A percentile compares a stretch with the other conserved stretches of the same genome.
These are phyloP conservation scores for Capromys pilorides DNA, from an alignment of 2,797 vertebrate species.

Conservation along the genomic window DNA sequence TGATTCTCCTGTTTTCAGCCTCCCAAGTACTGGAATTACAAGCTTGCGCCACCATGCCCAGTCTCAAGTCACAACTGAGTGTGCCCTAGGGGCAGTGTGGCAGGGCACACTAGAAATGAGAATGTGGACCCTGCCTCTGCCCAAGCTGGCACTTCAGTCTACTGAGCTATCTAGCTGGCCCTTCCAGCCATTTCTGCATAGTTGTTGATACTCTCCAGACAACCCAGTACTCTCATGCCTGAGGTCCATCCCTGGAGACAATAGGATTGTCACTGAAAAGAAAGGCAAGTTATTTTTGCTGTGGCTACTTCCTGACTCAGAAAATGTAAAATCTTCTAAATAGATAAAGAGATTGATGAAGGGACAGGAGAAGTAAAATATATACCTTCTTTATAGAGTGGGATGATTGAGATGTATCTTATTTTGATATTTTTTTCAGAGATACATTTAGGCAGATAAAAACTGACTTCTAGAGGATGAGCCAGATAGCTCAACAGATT, in stretches of 20 bases:
- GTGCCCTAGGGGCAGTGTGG: no score
- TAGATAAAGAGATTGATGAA: constrained; percentile 50
- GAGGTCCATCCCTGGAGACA: constrained; percentile 51
- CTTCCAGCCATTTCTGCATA: constrained; percentile 47
- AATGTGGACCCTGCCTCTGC: no score
- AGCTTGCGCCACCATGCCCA: no score
- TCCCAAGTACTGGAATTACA: no score
- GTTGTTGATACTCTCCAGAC: constrained; percentile 18
- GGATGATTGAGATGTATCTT: neutral
- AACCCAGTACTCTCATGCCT: neutral
- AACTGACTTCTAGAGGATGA: constrained; percentile 8
- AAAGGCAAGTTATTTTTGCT: constrained; percentile 60
- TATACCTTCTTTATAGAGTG: neutral
- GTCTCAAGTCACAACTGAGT: no score
- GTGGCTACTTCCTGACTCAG: constrained; percentile 50
- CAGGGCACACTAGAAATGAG: no score
- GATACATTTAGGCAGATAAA: constrained; percentile 60
- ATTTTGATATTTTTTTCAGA: constrained; percentile 43
- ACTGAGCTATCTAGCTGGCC: no score
- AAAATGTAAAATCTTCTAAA: constrained; percentile 57
- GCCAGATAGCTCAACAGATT: no score
- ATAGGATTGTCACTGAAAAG: constrained; percentile 35
- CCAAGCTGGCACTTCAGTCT: no score
- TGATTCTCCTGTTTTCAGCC: no score
- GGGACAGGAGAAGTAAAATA: constrained; percentile 23